Base-by-base conservation (phyloP, 2,888 invertebrate species). In the Lysandra coridon region DNA sequence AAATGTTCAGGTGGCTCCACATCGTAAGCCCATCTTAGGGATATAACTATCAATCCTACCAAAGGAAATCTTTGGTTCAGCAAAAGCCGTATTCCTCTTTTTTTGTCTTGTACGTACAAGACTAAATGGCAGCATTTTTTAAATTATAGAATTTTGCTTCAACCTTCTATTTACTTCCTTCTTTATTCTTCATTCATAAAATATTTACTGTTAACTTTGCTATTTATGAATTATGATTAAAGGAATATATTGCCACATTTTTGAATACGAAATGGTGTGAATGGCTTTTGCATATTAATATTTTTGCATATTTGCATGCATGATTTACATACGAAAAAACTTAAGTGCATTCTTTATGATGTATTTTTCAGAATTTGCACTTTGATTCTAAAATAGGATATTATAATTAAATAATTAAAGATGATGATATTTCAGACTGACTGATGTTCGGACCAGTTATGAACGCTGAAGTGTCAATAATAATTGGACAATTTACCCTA, bases 221-320 rank as follows among this genome's bases (percentile, higher is more conserved):
- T 69, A 69, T 69, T 69, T 69, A 69, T 10, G 30, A 69, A 33
- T 69, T 69, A 69, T 10, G 30, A 30, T 30, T 33, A 14, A 5
- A 69, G 37, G 17, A 69, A 33, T 37, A 6, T 69, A 69, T 69
- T 33, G 69, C 14, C 33, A 69, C 69, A 69, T 69, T 69, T 69
- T 69, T 69, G 30, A 69, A 69, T 69, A 69, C 17, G 33, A 69
- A 69, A 69, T 69, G 14, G 33, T 69, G 33, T 69, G 69, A 69
- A 69, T 33, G 33, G 14, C 33, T 69, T 69, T 69, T 33, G 30
- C 69, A 69, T 33, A 30, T 69, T 69, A 30, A 69, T 69, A 69
- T 69, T 30, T 62, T 64, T 64, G 10, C 64, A 64, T 64, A 64
- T 69, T 69, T 69, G 33, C 69, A 69, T 69, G 33, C 69, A 69